Evolutionary conservation across 1,140 invertebrate species (phyloP).

Genomic region (Caenorhabditis latens): DNA sequence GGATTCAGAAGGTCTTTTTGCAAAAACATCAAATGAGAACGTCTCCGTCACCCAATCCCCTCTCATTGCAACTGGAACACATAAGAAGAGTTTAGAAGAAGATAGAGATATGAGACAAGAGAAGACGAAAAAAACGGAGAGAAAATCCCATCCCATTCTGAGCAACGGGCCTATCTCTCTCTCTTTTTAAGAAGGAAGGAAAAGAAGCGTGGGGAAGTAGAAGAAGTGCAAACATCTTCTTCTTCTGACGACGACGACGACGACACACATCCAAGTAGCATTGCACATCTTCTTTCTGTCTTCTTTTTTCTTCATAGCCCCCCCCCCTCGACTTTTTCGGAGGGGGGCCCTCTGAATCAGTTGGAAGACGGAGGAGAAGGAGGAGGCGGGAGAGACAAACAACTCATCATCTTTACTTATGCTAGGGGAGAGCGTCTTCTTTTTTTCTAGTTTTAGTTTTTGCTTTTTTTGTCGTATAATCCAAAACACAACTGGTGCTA

Average conservation of each 20-base stretch:
- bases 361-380: not conserved
- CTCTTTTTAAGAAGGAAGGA: not conserved
- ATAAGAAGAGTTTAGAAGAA: too few relatives aligned
- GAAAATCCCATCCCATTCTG: too few relatives aligned
- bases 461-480: not conserved
- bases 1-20: too few relatives aligned
- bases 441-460: not conserved
- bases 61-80: too few relatives aligned
- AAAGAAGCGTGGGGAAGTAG: not conserved
- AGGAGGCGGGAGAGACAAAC: not conserved
- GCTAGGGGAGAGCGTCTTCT: not conserved
- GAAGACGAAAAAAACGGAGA: too few relatives aligned
- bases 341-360: not conserved
- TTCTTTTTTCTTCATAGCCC: not conserved
- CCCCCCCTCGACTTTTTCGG: too few relatives aligned
- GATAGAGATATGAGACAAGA: too few relatives aligned
- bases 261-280: not conserved
- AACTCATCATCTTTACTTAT: constrained; percentile 54
- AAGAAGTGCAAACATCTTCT: constrained; percentile 32
- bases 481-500: too few relatives aligned
- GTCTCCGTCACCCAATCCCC: too few relatives aligned
- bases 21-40: too few relatives aligned
- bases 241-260: constrained; percentile 51
- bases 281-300: constrained; percentile 6
- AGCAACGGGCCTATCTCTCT: too few relatives aligned